Evolutionary conservation across 2,888 invertebrate species (phyloP), one percentile per base, ranked within the genome.

Genomic region (Cryptosula pallasiana): DNA sequence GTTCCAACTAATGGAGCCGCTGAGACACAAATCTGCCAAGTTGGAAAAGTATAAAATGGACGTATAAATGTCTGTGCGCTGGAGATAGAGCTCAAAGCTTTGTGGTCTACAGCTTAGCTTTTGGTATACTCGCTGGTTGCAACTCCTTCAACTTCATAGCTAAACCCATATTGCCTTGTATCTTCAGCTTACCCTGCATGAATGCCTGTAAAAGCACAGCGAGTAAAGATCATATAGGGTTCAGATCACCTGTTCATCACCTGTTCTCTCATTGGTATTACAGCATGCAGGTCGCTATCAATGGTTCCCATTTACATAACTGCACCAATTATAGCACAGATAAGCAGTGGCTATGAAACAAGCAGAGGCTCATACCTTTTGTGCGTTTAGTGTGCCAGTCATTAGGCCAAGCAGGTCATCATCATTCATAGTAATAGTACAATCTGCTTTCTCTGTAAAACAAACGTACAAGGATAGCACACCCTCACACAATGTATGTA

Each of bases 121-220:
- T 63, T 27, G 63, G 63, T 9, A 32, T 5, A 9, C 74, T 72
- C 69, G 76, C 77, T 3, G 81, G 79, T 74, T 83, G 80, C 35
- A 84, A 76, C 45, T 83, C 82, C 73, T 81, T 81, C 73, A 98
- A 86, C 83, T 95, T 97, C 92, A 98, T 92, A 0, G 97, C 97
- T 57, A 96, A 86, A 0, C 94, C 95, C 92, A 97, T 94, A 83
- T 97, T 97, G 36, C 97, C 97, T 83, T 95, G 92, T 74, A 98
- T 91, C 87, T 96, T 97, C 76, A 88, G 81, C 86, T 97, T 97
- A 23, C 97, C 97, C 85, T 96, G 86, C 82, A 87, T 87, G 79
- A 87, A 87, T 13, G 87, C 87, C 86, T 86, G 32, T 23, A n/a
- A 57, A n/a, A 57, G 25, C 5, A 45, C 9, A 20, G 20, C 9